Evolutionary conservation across 2,113 vertebrate genomes (phyloP).

Genomic region (Dipodomys stephensi): DNA sequence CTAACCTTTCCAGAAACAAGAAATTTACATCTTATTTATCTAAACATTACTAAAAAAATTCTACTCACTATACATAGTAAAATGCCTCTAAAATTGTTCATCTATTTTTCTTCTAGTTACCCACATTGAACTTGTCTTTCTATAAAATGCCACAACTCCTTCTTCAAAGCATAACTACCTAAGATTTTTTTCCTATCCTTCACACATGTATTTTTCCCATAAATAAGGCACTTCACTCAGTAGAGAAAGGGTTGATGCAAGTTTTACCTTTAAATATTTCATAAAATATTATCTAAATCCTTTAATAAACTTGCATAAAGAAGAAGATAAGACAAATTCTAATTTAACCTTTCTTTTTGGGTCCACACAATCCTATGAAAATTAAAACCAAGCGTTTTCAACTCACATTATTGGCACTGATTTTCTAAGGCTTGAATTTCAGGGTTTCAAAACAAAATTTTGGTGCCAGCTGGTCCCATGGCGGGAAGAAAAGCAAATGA

Average conservation of each 20-base stretch:
- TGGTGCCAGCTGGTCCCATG: constrained; percentile 78
- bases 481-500: constrained; percentile 79
- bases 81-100: neutral
- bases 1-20: constrained; percentile 1
- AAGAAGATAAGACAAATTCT: constrained; percentile 44
- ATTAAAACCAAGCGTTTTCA: constrained; percentile 75
- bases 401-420: constrained; percentile 67
- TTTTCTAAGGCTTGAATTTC: constrained; percentile 73
- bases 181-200: neutral
- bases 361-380: constrained; percentile 70
- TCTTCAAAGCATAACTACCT: neutral
- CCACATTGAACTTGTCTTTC: neutral
- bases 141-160: neutral
- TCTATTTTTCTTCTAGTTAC: neutral
- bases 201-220: neutral
- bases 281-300: neutral
- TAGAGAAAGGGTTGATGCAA: neutral
- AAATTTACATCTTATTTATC: constrained; percentile 32
- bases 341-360: constrained; percentile 57
- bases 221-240: neutral
- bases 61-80: neutral
- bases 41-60: constrained; percentile 35
- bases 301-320: neutral
- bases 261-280: constrained; percentile 19
- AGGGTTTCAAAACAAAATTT: constrained; percentile 76